phyloP scores from a whole-genome alignment of 23 tunicate genomes.

The Oikopleura dioica region DNA sequence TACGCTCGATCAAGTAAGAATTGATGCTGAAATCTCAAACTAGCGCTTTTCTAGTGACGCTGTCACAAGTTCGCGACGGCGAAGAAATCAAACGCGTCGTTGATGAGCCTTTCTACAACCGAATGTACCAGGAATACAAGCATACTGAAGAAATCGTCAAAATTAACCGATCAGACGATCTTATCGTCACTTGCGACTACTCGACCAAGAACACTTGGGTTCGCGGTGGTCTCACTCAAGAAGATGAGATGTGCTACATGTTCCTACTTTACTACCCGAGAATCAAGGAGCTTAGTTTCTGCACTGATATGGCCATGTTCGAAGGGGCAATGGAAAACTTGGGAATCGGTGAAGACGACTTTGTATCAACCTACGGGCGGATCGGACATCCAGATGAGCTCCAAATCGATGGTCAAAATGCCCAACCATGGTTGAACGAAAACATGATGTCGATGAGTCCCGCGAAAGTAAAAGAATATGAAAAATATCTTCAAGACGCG shows the following conservation, averaged over 20 bases:
- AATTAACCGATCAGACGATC: background rate
- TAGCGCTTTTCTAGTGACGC: background rate
- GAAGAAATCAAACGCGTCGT: background rate
- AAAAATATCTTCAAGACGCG: background rate
- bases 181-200: background rate
- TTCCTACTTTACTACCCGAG: background rate
- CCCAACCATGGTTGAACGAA: too few relatives aligned
- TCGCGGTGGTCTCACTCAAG: background rate
- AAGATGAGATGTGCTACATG: constrained; percentile 6
- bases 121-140: background rate
- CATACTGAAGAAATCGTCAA: background rate
- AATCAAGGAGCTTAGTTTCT: background rate
- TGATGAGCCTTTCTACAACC: constrained; percentile 1
- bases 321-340: too few relatives aligned
- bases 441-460: too few relatives aligned
- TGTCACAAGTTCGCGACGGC: background rate
- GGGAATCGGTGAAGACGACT: too few relatives aligned
- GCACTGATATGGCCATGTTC: too few relatives aligned
- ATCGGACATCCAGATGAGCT: too few relatives aligned
- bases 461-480: too few relatives aligned
- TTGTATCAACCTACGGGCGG: too few relatives aligned
- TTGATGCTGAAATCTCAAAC: too few relatives aligned
- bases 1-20: too few relatives aligned
- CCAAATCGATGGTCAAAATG: too few relatives aligned
- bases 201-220: background rate